These are phyloP conservation scores for Andrena camellia DNA, from an alignment of 2,888 invertebrate genomes.

Conservation along the genomic window DNA sequence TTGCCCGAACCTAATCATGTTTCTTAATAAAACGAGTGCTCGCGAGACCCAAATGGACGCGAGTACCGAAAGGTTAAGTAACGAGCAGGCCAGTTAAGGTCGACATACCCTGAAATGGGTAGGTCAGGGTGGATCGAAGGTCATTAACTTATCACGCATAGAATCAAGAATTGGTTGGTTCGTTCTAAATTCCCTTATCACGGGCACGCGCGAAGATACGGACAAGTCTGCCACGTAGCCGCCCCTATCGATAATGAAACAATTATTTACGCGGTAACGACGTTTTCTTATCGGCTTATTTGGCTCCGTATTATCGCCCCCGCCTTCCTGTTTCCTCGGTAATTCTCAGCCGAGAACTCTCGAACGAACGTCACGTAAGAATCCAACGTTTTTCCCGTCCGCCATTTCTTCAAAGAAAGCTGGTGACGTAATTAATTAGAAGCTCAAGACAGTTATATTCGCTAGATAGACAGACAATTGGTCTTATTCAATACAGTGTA, in stretches of 20 bases:
- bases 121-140: conserved; percentile 45
- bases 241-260: conserved; percentile 35
- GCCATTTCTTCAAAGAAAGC: not conserved
- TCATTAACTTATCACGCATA: conserved; percentile 49
- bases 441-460: not conserved
- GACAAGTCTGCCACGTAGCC: not conserved
- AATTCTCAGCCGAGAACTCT: not conserved
- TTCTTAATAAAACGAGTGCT: too few species aligned
- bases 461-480: not conserved
- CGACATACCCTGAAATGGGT: conserved; percentile 43
- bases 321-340: not conserved
- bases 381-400: not conserved
- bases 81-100: conserved; percentile 23
- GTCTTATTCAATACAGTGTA: too few species aligned
- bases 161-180: conserved; percentile 18
- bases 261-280: conserved; percentile 36
- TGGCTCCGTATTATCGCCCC: not conserved
- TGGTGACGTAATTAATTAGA: not conserved
- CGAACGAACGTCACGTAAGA: not conserved
- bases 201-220: conserved; percentile 29
- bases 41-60: too few species aligned
- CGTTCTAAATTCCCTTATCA: conserved; percentile 47
- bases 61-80: not conserved
- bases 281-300: conserved; percentile 29
- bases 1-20: too few species aligned